Conservation (phyloP, 2,113 vertebrate species). For the Aythya baeri region DNA sequence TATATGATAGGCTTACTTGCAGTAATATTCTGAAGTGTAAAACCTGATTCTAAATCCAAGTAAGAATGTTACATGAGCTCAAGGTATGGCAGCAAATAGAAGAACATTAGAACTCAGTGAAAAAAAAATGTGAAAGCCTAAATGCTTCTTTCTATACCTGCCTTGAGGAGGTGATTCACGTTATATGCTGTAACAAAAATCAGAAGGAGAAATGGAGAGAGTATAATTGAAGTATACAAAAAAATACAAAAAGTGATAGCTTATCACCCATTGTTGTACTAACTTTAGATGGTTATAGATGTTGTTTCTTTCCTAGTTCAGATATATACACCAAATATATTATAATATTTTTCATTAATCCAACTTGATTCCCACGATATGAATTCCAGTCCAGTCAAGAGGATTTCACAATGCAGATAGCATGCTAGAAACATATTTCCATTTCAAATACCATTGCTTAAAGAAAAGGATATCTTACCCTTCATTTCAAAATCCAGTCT, state of each 20-base stretch:
- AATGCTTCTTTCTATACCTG: background rate
- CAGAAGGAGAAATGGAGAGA: background rate
- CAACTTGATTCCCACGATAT: background rate
- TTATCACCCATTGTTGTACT: rapidly evolving
- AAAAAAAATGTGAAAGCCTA: background rate
- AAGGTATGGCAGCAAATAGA: background rate
- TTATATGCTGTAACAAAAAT: background rate
- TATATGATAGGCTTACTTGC: background rate
- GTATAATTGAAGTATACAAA: background rate
- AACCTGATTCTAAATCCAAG: background rate
- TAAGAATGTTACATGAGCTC: background rate
- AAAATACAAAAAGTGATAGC: background rate
- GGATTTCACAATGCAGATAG: background rate
- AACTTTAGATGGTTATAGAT: background rate
- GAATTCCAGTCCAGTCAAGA: background rate
- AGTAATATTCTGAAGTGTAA: background rate
- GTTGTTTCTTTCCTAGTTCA: background rate
- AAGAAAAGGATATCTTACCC: background rate
- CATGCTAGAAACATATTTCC: background rate
- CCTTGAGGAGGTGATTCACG: background rate
- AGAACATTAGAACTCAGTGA: background rate
- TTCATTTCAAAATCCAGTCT: background rate
- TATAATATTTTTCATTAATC: background rate
- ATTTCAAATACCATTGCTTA: background rate
- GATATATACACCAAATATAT: background rate